Evolutionary conservation across 1,140 invertebrate genomes (phyloP).

Genomic region (Neocloeon triangulifer): DNA sequence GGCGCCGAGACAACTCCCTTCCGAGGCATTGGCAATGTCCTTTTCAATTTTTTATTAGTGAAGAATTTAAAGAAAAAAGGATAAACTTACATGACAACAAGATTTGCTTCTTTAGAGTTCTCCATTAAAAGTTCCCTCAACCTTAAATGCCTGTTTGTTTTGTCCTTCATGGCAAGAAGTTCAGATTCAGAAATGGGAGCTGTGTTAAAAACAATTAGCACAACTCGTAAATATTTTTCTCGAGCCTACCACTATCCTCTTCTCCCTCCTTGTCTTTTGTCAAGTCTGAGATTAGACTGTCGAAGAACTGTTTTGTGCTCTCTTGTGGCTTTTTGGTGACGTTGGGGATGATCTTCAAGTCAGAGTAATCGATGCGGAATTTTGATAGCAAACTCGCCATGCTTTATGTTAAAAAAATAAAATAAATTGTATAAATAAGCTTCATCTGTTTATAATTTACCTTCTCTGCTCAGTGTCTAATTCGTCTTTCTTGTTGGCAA

Average conservation of each 20-base stretch:
- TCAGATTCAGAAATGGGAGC: constrained; percentile 60
- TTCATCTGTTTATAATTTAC: constrained; percentile 21
- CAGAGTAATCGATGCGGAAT: constrained; percentile 90
- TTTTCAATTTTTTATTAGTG: too few species aligned
- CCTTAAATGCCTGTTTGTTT: constrained; percentile 75
- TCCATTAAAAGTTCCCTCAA: constrained; percentile 67
- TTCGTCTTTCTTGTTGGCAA: constrained; percentile 81
- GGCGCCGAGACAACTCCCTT: constrained; percentile 24
- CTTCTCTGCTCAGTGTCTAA: constrained; percentile 81
- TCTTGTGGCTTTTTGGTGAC: constrained; percentile 49
- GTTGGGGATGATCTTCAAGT: constrained; percentile 72
- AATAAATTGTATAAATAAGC: neutral
- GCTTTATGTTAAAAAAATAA: constrained; percentile 29
- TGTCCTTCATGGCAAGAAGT: constrained; percentile 60
- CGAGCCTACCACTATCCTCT: constrained; percentile 26
- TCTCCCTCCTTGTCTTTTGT: constrained; percentile 21
- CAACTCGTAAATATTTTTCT: constrained; percentile 22
- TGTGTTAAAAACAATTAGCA: constrained; percentile 13
- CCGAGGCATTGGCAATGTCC: constrained; percentile 29
- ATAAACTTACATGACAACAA: constrained; percentile 73
- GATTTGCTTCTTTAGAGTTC: constrained; percentile 60
- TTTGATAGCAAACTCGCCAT: constrained; percentile 89
- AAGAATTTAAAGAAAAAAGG: too few species aligned
- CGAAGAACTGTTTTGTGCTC: constrained; percentile 55
- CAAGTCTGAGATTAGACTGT: constrained; percentile 48